Base-by-base conservation (phyloP, 37 sponge, comb jelly and placozoan genomes). In the Theonella swinhoei region DNA sequence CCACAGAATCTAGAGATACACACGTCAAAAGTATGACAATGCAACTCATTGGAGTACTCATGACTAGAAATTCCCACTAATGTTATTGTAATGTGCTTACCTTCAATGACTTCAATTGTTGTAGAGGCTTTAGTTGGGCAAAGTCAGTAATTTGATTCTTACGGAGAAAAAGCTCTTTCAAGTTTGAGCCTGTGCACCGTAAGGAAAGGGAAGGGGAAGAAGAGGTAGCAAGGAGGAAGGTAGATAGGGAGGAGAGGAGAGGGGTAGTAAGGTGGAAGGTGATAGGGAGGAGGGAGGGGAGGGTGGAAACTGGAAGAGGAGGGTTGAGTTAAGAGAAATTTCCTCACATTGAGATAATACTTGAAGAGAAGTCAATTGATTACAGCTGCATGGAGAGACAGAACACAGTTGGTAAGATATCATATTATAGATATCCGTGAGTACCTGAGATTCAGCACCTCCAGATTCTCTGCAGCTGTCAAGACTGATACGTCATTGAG, bases 141-240 rank as follows among this genome's bases (percentile, higher is more conserved):
- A 93, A 40, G 47, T 81, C 86, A 0, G 37, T 47, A 65, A 93
- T 67, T 35, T 78, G 68, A 59, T 93, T 93, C 2, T 77, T 62
- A 0, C 93, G 82, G 4, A 88, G 30, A 60, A 82, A 93, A 25
- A 93, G 67, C 68, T 93, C 93, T 35, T 47, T 81, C 74, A 93
- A 60, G 26, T 77, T 89, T 0, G 8, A 1, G 78, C 93, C 91
- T 90, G 64, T 7, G 0, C 5, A 25, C 5, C 30, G n/a, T n/a
- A n/a, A 28, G 41, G 3, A 31, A 1, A 7, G 38, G 20, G 22
- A 2, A 39, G 8, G 3, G 34, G 28, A 39, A 38, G 22, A 17
- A 47, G 54, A 14, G 54, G 54, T 47, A 17, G 54, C 14, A 14
- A 14, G 7, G 7, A 14, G 54, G 14, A 14, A 47, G 7, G 54